Conservation (phyloP, 2,888 invertebrate species). For the Girardia tigrina region DNA sequence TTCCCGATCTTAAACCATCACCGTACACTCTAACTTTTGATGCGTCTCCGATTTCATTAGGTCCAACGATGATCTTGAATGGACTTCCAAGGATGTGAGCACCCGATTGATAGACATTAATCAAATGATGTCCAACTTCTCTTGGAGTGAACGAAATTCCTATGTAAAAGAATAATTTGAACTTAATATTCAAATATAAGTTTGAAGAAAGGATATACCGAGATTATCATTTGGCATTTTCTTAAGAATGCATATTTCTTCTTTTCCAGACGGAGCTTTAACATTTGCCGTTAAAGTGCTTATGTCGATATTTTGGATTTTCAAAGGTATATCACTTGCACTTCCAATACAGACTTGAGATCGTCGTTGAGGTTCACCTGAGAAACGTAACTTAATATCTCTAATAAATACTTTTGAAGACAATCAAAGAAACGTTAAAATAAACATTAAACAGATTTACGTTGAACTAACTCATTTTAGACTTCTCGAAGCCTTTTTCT, state of each 20-base stretch:
- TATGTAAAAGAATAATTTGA: conserved; percentile 39
- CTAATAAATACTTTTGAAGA: too few species aligned
- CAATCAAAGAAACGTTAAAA: too few species aligned
- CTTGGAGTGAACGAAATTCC: conserved; percentile 93
- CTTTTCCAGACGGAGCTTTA: conserved; percentile 75
- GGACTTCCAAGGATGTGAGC: conserved; percentile 88
- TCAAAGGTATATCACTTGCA: conserved; percentile 84
- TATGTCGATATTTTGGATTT: conserved; percentile 75
- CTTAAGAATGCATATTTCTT: conserved; percentile 92
- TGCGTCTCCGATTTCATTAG: conserved; percentile 85
- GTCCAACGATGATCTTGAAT: conserved; percentile 83
- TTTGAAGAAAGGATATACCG: conserved; percentile 51
- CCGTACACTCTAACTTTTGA: conserved; percentile 84
- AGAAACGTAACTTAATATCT: too few species aligned
- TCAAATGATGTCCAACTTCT: conserved; percentile 78
- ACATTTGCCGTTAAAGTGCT: conserved; percentile 70
- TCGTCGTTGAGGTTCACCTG: conserved; percentile 77
- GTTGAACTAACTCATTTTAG: neutral
- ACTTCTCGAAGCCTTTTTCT: neutral
- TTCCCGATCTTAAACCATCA: conserved; percentile 69
- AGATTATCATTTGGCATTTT: conserved; percentile 84
- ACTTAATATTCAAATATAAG: neutral
- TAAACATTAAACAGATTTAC: too few species aligned
- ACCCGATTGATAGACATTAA: conserved; percentile 83
- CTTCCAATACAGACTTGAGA: conserved; percentile 92